A percentile compares a stretch with the other conserved stretches of the same genome.
These are phyloP conservation scores for Tipula unca DNA, from an alignment of 2,888 invertebrate species.

Conservation along the genomic window DNA sequence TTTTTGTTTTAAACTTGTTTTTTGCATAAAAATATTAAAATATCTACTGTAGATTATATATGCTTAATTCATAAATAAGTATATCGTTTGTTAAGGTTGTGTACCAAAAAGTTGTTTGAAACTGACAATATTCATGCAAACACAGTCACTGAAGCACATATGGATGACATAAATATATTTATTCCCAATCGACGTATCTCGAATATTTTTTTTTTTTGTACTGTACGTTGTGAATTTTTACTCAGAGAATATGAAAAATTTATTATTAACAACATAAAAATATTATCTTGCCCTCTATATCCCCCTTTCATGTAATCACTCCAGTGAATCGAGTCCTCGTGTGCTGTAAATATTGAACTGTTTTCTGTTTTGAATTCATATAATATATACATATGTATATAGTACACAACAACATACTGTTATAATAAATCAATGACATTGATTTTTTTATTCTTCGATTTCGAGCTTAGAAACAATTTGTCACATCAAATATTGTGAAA, in stretches of 20 bases:
- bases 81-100: too few species aligned
- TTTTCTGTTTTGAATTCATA: neutral
- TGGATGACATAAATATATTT: neutral
- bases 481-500: neutral
- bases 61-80: too few species aligned
- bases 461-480: neutral
- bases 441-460: neutral
- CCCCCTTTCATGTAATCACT: neutral
- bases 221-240: neutral
- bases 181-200: neutral
- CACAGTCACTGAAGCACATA: neutral
- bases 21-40: neutral
- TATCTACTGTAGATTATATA: neutral
- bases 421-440: neutral
- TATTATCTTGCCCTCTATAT: neutral
- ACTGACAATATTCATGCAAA: neutral
- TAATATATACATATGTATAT: too few species aligned
- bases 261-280: neutral
- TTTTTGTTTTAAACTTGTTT: too few species aligned
- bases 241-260: neutral
- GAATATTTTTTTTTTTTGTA: neutral
- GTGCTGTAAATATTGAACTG: neutral
- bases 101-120: neutral
- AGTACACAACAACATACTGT: neutral
- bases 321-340: neutral